These are phyloP conservation scores for Darevskia nairensis DNA, from an alignment of 2,797 vertebrate genomes.

Conservation along the genomic window DNA sequence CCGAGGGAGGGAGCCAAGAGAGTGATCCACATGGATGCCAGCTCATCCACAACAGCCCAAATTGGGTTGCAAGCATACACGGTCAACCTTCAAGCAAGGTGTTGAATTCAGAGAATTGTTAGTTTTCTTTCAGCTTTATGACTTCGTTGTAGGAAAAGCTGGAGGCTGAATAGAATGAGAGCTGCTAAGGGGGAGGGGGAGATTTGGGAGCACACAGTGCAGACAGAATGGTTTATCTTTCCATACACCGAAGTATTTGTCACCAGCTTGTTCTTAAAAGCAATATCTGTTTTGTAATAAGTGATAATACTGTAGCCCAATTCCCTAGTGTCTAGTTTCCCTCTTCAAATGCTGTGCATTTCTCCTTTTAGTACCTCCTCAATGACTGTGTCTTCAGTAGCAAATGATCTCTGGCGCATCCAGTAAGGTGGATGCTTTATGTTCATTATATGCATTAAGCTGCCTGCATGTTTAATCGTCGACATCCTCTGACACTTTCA, in stretches of 20 bases:
- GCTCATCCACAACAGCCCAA: not conserved
- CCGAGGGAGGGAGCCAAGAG: not conserved
- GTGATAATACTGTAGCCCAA: slow-evolving; percentile 12
- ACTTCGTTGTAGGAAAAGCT: not conserved
- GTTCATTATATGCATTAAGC: slow-evolving; percentile 17
- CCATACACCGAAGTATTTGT: slow-evolving; percentile 16
- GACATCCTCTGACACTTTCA: not conserved
- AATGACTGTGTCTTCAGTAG: not conserved
- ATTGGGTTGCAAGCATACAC: not conserved
- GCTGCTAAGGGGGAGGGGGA: not conserved
- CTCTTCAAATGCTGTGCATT: slow-evolving; percentile 38
- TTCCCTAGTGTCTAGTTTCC: slow-evolving; percentile 36
- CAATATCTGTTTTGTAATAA: not conserved
- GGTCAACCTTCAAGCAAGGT: not conserved
- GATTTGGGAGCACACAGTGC: not conserved
- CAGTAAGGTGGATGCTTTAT: not conserved
- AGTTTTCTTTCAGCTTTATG: not conserved
- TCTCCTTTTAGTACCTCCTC: slow-evolving; percentile 25
- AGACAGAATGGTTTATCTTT: not conserved
- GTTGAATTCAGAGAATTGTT: not conserved
- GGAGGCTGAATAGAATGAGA: not conserved
- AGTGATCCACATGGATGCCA: too few relatives aligned
- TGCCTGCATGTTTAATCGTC: not conserved
- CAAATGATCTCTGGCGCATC: not conserved
- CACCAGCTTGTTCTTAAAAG: not conserved